phyloP scores from a whole-genome alignment of 2,797 vertebrate genomes.

The Varecia variegata region DNA sequence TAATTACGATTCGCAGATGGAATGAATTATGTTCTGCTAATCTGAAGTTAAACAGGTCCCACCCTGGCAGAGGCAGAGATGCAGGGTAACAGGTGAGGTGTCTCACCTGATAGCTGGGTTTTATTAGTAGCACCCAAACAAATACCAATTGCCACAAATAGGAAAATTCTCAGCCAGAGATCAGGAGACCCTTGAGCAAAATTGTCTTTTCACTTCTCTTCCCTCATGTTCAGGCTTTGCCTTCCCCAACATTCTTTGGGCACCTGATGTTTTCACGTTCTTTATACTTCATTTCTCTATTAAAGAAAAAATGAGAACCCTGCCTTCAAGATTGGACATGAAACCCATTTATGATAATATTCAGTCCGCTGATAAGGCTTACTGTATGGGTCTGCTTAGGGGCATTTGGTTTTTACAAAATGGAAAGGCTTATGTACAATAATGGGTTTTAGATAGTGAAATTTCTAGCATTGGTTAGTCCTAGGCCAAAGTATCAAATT shows the following conservation, averaged over 20 bases:
- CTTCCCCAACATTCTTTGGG: background rate
- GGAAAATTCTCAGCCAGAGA: background rate
- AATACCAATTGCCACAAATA: background rate
- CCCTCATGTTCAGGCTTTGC: background rate
- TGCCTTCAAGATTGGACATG: background rate
- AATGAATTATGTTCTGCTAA: slow-evolving; percentile 38
- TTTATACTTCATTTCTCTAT: background rate
- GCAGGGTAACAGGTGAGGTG: background rate
- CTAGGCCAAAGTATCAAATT: background rate
- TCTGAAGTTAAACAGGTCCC: slow-evolving; percentile 57
- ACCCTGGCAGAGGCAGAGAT: background rate
- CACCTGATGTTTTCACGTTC: background rate
- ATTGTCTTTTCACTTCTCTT: background rate
- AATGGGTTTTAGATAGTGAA: background rate
- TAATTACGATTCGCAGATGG: slow-evolving; percentile 65
- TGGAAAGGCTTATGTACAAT: background rate
- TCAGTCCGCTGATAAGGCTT: background rate
- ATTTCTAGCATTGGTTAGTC: background rate
- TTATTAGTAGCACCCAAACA: background rate
- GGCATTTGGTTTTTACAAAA: background rate
- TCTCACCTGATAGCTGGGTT: background rate
- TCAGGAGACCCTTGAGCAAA: background rate
- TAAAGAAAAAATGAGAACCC: slow-evolving; percentile 35
- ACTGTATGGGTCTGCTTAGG: background rate
- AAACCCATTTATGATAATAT: background rate